Base-by-base conservation (phyloP, 2,113 vertebrate species). In the Castor canadensis region DNA sequence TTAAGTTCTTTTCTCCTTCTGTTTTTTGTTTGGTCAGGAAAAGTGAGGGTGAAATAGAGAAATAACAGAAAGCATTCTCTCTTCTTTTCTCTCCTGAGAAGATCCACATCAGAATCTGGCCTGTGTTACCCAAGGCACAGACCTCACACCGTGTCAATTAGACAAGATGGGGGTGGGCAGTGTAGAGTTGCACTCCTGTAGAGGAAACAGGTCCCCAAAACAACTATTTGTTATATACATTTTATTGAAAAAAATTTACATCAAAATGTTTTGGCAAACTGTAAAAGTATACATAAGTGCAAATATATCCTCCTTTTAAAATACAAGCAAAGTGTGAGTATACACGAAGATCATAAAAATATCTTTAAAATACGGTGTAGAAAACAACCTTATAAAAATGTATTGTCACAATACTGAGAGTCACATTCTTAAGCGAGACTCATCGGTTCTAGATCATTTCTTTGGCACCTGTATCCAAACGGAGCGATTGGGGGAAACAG, bases 271-370 rank as follows among this genome's bases (percentile, higher is more conserved):
- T 98, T 98, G 98, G 98, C 98, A 99, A 98, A 98, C 98, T 98
- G 97, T 98, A 98, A 99, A 97, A 98, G 98, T 99, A 99, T 99
- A 99, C 98, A 98, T 99, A 99, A 99, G 99, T 99, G 99, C 99
- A 99, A 99, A 98, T 99, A 98, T 98, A 98, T 98, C 98, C 98
- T 98, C 98, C 98, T 98, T 98, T 99, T 98, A 98, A 98, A 97
- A 97, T 98, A 97, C 94, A 97, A 99, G 99, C 99, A 97, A 98
- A 98, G 98, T 98, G 99, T 99, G 98, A 98, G 98, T 98, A 99
- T 98, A 99, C 98, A 98, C 96, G 85, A 96, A 96, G 95, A 97
- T 98, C 98, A 98, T 97, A 98, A 98, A 98, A 98, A 98, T 95
- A 97, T 95, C 84, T 98, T 94, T 97, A 98, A 98, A 98, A 98